Percentiles rank a stretch among this genome's conserved stretches.
These are phyloP conservation scores for Siniperca undulata DNA, from an alignment of 2,797 vertebrate genomes.

Conservation along the genomic window DNA sequence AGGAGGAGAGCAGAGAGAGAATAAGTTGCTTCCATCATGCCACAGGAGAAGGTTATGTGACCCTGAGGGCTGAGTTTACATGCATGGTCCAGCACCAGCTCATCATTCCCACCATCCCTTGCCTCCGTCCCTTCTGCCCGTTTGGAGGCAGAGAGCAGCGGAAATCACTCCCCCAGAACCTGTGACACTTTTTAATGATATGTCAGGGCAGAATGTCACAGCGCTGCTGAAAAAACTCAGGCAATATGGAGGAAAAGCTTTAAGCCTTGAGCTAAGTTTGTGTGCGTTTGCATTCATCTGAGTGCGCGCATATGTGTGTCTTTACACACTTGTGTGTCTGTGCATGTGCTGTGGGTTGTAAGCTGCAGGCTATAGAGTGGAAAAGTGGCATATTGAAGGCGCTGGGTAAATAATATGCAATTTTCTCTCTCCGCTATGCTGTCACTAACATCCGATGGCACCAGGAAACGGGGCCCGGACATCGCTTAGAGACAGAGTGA, in stretches of 20 bases:
- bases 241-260: slow-evolving; percentile 21
- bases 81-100: slow-evolving; percentile 59
- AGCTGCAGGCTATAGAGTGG: slow-evolving; percentile 76
- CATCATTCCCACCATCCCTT: slow-evolving; percentile 50
- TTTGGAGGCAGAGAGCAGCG: slow-evolving; percentile 39
- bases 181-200: slow-evolving; percentile 80
- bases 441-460: slow-evolving; percentile 74
- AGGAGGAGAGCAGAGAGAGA: slow-evolving; percentile 12
- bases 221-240: slow-evolving; percentile 36
- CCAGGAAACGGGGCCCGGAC: slow-evolving; percentile 65
- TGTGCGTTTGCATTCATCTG: slow-evolving; percentile 46
- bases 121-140: slow-evolving; percentile 38
- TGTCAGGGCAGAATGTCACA: slow-evolving; percentile 71
- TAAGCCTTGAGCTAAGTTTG: slow-evolving; percentile 52
- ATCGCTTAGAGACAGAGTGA: slow-evolving; percentile 57
- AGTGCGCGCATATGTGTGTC: slow-evolving; percentile 14
- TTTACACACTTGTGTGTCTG: slow-evolving; percentile 48
- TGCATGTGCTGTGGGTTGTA: slow-evolving; percentile 65
- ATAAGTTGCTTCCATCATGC: slow-evolving; percentile 43
- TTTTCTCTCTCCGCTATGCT: slow-evolving; percentile 72
- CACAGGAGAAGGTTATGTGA: slow-evolving; percentile 48
- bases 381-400: slow-evolving; percentile 82
- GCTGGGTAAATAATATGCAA: slow-evolving; percentile 82
- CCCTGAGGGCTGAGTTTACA: slow-evolving; percentile 61
- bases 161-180: slow-evolving; percentile 73